A percentile compares a stretch with the other conserved stretches of the same genome.
phyloP scores from a whole-genome alignment of 2,888 invertebrate species.

The Ametastegia equiseti region DNA sequence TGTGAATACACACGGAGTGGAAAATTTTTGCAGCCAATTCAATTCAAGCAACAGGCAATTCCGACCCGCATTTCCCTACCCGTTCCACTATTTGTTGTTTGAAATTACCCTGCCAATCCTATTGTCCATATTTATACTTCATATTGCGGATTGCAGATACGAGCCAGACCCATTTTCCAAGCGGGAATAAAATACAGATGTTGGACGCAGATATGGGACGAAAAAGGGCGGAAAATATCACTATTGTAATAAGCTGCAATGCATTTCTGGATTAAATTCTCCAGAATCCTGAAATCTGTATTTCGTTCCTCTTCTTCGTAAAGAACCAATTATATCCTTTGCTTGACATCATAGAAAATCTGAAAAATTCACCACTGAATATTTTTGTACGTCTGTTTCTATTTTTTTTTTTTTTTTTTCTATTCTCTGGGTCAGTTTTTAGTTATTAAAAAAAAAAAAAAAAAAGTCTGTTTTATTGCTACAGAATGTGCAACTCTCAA shows the following conservation, averaged over 20 bases:
- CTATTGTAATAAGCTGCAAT: no score
- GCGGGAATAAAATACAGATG: neutral
- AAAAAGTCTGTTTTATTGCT: neutral
- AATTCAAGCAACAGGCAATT: slow-evolving; percentile 21
- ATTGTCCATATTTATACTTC: slow-evolving; percentile 11
- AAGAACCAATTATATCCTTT: no score
- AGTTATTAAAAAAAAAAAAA: neutral
- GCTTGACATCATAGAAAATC: no score
- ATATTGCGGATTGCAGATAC: neutral
- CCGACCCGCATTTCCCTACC: neutral
- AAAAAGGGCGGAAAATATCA: neutral
- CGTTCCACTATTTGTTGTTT: neutral
- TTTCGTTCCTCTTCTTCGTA: no score
- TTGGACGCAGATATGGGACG: neutral
- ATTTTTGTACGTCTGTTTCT: no score
- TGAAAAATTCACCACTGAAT: no score
- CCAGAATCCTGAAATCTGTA: no score
- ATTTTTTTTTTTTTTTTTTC: no score
- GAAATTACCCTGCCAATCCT: slow-evolving; percentile 21
- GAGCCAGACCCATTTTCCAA: neutral
- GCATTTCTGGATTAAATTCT: no score
- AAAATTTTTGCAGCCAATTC: neutral
- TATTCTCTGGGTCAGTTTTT: no score
- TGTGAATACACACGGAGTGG: neutral
- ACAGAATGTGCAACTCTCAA: neutral